These are phyloP conservation scores for Copidosoma floridanum DNA, from an alignment of 1,140 invertebrate genomes.

Conservation along the genomic window DNA sequence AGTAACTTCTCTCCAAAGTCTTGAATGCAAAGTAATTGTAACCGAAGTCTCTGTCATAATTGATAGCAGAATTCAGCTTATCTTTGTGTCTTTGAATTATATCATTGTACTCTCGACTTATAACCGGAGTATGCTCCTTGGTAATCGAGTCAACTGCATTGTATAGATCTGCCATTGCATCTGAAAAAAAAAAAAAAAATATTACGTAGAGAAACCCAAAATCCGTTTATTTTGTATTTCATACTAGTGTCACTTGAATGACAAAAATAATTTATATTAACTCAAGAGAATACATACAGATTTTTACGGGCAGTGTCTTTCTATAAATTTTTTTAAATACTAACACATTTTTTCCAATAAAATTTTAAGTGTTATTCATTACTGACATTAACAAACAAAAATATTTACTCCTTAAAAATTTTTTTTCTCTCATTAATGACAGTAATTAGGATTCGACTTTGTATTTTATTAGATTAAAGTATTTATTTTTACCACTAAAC, in stretches of 20 bases:
- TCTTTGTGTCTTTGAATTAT: slow-evolving; percentile 87
- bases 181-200: slow-evolving; percentile 70
- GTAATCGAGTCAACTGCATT: slow-evolving; percentile 74
- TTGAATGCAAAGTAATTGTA: slow-evolving; percentile 99
- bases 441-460: slow-evolving; percentile 51
- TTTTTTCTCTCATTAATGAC: slow-evolving; percentile 23
- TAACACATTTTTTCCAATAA: too few species aligned
- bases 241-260: neutral
- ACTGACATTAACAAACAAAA: slow-evolving; percentile 4
- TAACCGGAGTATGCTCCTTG: slow-evolving; percentile 73
- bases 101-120: slow-evolving; percentile 79
- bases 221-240: slow-evolving; percentile 7
- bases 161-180: slow-evolving; percentile 88
- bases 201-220: too few species aligned
- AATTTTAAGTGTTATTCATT: too few species aligned
- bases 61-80: slow-evolving; percentile 88
- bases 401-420: slow-evolving; percentile 4
- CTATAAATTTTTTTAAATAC: too few species aligned
- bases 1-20: slow-evolving; percentile 93
- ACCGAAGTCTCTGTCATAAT: slow-evolving; percentile 94
- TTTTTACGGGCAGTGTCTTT: too few species aligned
- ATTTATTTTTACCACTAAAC: slow-evolving; percentile 70
- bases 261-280: too few species aligned
- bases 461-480: too few species aligned
- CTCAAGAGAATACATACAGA: too few species aligned